Base-by-base conservation (phyloP, 2,113 vertebrate genomes). In the Archilochus colubris region DNA sequence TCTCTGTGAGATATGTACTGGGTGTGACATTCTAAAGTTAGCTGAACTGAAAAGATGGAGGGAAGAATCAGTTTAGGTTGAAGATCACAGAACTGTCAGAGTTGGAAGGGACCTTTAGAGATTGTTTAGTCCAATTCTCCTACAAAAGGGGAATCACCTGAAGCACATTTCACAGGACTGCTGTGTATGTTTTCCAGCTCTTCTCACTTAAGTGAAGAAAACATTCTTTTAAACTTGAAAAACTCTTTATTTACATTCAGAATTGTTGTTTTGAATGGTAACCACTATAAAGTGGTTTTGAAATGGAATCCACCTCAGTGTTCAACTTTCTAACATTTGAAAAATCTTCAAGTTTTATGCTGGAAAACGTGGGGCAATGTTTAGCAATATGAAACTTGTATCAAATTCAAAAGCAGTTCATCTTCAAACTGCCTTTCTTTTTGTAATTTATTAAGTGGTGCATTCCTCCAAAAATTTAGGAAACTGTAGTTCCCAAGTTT, bases 1-100 rank as follows among this genome's bases (percentile, higher is more conserved):
- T 80, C 36, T 20, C 61, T 74, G 27, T 85, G 44, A 0, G 0
- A 12, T 18, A 23, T 0, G 0, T 21, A 8, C n/a, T 50, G 58
- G 74, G 80, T 30, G 36, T 74, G 59, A 24, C 88, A 75, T 81
- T 67, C 20, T 82, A 11, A 84, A 33, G 22, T 24, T 53, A 72
- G 13, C 40, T 24, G 40, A 78, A 75, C 33, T 17, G 25, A 63
- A 63, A 91, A 57, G 25, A 21, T 40, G 25, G 12, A 14, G 48
- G 27, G 23, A 84, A 85, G 14, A 61, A 50, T 79, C 13, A 54
- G 4, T 62, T 82, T 54, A 58, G 27, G 44, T 2, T 54, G n/a
- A 82, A 81, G 46, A 62, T 40, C 40, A 40, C 40, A 40, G 12
- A 40, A 40, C 11, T 40, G 40, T 40, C 40, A 12, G 40, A 40